Conservation (phyloP, 2,113 vertebrate species). For the Semnornis frantzii region DNA sequence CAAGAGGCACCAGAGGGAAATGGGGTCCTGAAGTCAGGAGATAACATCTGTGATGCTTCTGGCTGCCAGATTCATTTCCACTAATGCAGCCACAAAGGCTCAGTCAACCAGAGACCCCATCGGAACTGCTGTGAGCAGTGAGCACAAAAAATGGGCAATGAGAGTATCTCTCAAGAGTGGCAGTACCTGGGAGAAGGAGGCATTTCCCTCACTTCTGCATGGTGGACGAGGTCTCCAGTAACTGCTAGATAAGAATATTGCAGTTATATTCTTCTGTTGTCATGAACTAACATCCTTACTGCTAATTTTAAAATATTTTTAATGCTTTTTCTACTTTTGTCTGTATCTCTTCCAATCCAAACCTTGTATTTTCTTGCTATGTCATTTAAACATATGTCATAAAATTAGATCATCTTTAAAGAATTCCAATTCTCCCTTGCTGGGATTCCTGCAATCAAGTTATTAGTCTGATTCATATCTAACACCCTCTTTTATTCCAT, state of each 20-base stretch:
- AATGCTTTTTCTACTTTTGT: background rate
- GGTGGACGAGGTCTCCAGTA: background rate
- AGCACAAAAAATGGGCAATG: background rate
- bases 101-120: background rate
- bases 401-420: conserved; percentile 27
- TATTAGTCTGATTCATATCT: background rate
- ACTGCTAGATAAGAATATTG: background rate
- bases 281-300: background rate
- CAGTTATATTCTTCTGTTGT: background rate
- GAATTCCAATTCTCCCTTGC: background rate
- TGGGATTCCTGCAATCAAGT: conserved; percentile 15
- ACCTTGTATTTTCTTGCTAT: background rate
- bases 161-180: background rate
- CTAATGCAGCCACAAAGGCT: background rate
- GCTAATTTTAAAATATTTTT: background rate
- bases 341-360: background rate
- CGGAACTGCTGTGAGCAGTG: background rate
- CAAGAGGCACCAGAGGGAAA: background rate
- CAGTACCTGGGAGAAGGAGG: background rate
- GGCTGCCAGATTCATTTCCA: conserved; percentile 3
- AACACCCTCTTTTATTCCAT: background rate
- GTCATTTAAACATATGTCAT: conserved; percentile 12
- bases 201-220: background rate
- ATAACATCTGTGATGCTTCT: background rate
- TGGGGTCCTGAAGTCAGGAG: background rate